Evolutionary conservation across 2,113 vertebrate genomes (phyloP).

Genomic region (Cyanoliseus patagonus): DNA sequence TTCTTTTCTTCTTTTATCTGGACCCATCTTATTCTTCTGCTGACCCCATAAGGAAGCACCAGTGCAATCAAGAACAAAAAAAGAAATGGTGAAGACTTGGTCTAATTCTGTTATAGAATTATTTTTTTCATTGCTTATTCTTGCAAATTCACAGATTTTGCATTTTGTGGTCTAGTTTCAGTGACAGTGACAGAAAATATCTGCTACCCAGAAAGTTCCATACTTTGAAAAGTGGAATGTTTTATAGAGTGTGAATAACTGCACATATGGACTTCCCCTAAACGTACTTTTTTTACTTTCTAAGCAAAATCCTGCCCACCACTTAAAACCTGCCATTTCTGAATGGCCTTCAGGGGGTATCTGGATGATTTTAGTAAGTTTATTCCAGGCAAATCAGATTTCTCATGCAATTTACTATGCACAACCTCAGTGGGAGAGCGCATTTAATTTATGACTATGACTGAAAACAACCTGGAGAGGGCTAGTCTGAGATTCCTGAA

Average conservation of each 20-base stretch:
- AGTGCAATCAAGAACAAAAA: neutral
- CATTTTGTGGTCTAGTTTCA: neutral
- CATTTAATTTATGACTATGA: neutral
- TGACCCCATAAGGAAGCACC: neutral
- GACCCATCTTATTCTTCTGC: neutral
- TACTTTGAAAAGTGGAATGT: neutral
- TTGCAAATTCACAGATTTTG: neutral
- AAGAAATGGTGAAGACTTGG: neutral
- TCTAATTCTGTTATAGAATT: neutral
- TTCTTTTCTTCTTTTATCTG: neutral
- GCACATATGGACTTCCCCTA: neutral
- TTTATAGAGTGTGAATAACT: neutral
- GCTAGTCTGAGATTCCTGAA: neutral
- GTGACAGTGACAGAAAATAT: neutral
- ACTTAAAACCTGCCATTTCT: neutral
- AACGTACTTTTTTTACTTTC: neutral
- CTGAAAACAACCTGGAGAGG: neutral
- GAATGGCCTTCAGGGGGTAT: neutral
- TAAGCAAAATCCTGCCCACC: neutral
- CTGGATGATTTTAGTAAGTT: neutral
- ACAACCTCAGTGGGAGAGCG: neutral
- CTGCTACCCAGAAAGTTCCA: neutral
- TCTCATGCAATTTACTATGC: neutral
- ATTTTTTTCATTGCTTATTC: neutral
- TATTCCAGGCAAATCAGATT: neutral